Percentiles rank a stretch among this genome's conserved stretches.
Evolutionary conservation across 1,140 invertebrate genomes (phyloP).

Genomic region (Leptopilina clavipes): DNA sequence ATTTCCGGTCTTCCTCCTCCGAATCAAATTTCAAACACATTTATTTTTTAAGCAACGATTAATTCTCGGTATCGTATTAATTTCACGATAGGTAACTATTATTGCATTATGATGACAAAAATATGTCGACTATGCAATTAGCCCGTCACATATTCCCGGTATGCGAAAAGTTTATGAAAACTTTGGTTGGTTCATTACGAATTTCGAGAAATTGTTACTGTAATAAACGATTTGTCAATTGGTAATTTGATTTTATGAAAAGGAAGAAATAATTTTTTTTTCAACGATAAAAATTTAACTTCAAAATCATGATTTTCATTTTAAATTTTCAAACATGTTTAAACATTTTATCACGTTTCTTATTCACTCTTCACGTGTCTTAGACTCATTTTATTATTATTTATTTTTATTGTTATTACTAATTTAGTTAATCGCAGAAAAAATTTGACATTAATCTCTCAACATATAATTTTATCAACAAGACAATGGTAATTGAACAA

Average conservation of each 20-base stretch:
- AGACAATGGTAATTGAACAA: too few relatives aligned
- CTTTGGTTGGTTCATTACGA: not conserved
- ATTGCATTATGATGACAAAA: not conserved
- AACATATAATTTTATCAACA: too few relatives aligned
- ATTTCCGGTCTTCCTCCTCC: not conserved
- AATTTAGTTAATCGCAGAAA: too few relatives aligned
- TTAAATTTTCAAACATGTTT: not conserved
- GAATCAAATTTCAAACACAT: not conserved
- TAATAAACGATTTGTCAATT: not conserved
- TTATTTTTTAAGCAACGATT: not conserved
- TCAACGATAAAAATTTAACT: not conserved
- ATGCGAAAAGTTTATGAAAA: constrained; percentile 6
- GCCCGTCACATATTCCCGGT: not conserved
- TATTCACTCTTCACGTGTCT: too few relatives aligned
- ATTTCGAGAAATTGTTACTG: not conserved
- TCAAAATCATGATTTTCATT: not conserved
- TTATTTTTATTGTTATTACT: too few relatives aligned
- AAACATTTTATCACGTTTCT: not conserved
- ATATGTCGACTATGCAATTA: not conserved
- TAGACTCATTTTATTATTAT: too few relatives aligned
- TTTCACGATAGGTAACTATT: not conserved
- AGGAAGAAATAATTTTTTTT: not conserved
- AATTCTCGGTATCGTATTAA: not conserved
- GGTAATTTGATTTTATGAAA: not conserved
- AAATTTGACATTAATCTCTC: too few relatives aligned